A percentile compares a stretch with the other conserved stretches of the same genome.
Conservation (phyloP, 2,797 vertebrate species). For the Acanthis flammea region DNA sequence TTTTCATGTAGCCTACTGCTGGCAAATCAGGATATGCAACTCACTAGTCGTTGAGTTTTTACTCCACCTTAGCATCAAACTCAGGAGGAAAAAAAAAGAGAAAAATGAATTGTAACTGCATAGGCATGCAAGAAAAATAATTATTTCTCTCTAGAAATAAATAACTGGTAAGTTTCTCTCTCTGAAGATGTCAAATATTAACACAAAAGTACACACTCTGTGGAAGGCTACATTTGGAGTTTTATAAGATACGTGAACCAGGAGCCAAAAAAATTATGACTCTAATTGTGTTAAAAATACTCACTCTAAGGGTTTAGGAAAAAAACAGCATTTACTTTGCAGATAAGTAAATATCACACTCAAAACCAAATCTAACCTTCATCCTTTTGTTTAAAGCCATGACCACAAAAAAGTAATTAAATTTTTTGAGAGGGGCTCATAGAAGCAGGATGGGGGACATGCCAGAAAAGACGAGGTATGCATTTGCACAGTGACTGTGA, state of each 20-base stretch:
- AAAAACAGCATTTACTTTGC: background rate
- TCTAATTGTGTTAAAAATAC: background rate
- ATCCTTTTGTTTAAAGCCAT: background rate
- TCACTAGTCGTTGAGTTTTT: background rate
- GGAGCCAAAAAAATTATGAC: background rate
- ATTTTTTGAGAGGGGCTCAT: background rate
- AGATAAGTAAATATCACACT: background rate
- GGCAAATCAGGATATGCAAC: background rate
- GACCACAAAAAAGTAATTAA: background rate
- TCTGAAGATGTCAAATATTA: conserved; percentile 20
- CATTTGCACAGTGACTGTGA: background rate
- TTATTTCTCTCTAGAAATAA: background rate
- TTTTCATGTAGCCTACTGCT: background rate
- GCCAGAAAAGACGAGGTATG: background rate
- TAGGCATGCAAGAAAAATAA: background rate
- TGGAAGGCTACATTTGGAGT: background rate
- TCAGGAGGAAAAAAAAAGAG: background rate
- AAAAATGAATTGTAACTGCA: background rate
- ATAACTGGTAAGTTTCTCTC: background rate
- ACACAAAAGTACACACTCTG: background rate
- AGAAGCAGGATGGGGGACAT: background rate
- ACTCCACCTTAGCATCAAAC: background rate
- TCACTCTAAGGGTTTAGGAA: background rate
- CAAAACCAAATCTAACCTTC: background rate
- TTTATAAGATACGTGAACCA: background rate